These are phyloP conservation scores for Pipa parva DNA, from an alignment of 2,113 vertebrate species.

Conservation along the genomic window DNA sequence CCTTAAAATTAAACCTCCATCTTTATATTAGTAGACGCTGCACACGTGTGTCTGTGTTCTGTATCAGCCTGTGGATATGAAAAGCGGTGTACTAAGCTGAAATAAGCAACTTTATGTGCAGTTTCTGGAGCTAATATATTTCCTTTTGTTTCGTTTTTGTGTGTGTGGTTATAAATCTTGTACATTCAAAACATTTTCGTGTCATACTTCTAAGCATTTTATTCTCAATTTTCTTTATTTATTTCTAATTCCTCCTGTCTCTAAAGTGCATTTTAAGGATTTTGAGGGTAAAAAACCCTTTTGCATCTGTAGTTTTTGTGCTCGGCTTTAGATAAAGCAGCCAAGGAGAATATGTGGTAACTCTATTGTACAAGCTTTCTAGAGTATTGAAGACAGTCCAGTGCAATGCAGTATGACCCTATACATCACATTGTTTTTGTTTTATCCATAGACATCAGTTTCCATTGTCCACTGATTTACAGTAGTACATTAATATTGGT, in stretches of 20 bases:
- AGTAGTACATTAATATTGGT: too few species aligned
- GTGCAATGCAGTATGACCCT: too few species aligned
- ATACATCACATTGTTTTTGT: too few species aligned
- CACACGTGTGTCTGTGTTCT: slow-evolving; percentile 67
- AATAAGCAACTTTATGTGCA: slow-evolving; percentile 58
- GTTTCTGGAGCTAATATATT: slow-evolving; percentile 38
- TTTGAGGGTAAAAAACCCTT: too few species aligned
- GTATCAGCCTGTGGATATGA: slow-evolving; percentile 55
- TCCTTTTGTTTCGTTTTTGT: too few species aligned
- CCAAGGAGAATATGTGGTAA: too few species aligned
- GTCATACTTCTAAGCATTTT: slow-evolving; percentile 43
- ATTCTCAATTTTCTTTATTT: slow-evolving; percentile 29
- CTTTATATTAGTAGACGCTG: slow-evolving; percentile 69
- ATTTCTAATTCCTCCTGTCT: slow-evolving; percentile 35
- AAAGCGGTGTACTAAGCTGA: slow-evolving; percentile 45
- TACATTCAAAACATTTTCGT: slow-evolving; percentile 40
- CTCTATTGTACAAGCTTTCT: too few species aligned
- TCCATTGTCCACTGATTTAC: too few species aligned
- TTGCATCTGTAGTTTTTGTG: too few species aligned
- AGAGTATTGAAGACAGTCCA: too few species aligned
- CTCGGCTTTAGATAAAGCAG: too few species aligned
- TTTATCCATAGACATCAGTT: too few species aligned
- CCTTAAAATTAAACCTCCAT: slow-evolving; percentile 74
- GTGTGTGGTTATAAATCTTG: slow-evolving; percentile 56
- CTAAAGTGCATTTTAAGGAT: slow-evolving; percentile 10